Evolutionary conservation across 2,113 vertebrate genomes (phyloP).

Genomic region (Naja naja): DNA sequence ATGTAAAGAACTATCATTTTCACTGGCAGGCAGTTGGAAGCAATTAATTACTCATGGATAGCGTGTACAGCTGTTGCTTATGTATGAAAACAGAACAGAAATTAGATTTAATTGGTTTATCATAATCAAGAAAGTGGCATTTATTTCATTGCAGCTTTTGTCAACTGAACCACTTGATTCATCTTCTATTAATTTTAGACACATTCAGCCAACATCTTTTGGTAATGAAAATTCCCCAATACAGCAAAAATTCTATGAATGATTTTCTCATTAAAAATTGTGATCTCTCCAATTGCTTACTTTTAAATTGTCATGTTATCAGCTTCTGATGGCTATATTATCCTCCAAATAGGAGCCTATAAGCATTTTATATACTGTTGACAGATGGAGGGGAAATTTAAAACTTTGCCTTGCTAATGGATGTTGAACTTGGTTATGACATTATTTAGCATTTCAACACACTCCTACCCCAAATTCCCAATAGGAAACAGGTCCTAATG

Average conservation of each 20-base stretch:
- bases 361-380: slow-evolving; percentile 53
- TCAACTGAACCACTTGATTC: slow-evolving; percentile 61
- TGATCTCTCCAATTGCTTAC: slow-evolving; percentile 37
- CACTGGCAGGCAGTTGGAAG: slow-evolving; percentile 63
- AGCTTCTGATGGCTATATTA: slow-evolving; percentile 9
- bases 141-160: slow-evolving; percentile 72
- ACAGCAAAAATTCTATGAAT: slow-evolving; percentile 41
- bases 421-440: not conserved
- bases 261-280: slow-evolving; percentile 30
- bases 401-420: not conserved
- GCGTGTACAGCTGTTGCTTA: slow-evolving; percentile 70
- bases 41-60: slow-evolving; percentile 70
- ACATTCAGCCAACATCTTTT: slow-evolving; percentile 49
- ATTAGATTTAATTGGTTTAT: slow-evolving; percentile 75
- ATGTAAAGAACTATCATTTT: slow-evolving; percentile 56
- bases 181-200: slow-evolving; percentile 60
- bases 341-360: slow-evolving; percentile 26
- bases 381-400: not conserved
- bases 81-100: slow-evolving; percentile 76
- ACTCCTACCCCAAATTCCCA: not conserved
- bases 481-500: not conserved
- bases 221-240: slow-evolving; percentile 59
- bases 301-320: slow-evolving; percentile 57
- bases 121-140: slow-evolving; percentile 70
- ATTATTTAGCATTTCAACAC: not conserved